Conservation (phyloP, 2,888 invertebrate genomes). For the Clepsis dumicolana region DNA sequence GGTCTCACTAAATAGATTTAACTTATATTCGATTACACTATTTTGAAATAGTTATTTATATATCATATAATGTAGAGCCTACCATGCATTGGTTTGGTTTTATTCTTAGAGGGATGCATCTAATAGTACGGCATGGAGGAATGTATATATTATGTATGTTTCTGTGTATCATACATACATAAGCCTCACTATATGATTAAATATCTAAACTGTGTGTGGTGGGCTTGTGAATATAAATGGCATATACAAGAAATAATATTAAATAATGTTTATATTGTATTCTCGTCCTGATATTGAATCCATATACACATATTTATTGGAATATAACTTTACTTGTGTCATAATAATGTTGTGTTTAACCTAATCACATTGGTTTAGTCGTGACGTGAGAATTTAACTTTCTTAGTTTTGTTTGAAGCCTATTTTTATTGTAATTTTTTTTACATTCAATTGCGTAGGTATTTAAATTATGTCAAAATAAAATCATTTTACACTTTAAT, state of each 20-base stretch:
- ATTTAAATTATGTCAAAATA: no score
- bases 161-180: neutral
- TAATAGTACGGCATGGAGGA: neutral
- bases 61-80: neutral
- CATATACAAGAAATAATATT: neutral
- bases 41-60: slow-evolving; percentile 36
- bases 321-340: slow-evolving; percentile 5
- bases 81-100: neutral
- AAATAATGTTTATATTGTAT: slow-evolving; percentile 23
- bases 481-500: no score
- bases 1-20: slow-evolving; percentile 10
- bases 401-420: no score
- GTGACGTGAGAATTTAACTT: no score
- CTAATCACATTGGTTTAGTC: slow-evolving; percentile 1
- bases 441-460: no score
- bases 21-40: slow-evolving; percentile 18
- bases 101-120: neutral
- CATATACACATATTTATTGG: slow-evolving; percentile 15
- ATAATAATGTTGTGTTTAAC: neutral
- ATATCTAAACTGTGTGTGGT: neutral
- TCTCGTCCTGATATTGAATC: slow-evolving; percentile 13
- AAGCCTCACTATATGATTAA: neutral
- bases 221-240: slow-evolving; percentile 19
- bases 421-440: no score
- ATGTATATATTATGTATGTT: neutral